phyloP scores from a whole-genome alignment of 1,140 invertebrate species.

The Rhagoletis pomonella region DNA sequence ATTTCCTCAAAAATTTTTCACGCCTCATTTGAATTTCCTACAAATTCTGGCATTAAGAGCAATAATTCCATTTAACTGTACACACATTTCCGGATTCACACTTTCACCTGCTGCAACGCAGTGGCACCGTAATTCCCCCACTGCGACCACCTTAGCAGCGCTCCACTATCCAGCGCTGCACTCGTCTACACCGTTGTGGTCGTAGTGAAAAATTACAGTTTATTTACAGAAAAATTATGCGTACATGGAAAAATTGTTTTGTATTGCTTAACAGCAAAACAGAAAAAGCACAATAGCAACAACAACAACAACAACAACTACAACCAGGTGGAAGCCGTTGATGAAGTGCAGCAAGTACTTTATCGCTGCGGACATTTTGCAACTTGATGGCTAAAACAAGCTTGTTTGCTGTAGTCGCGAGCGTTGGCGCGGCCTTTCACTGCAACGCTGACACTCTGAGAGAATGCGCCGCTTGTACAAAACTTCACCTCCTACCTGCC shows the following conservation, averaged over 20 bases:
- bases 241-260: conserved; percentile 43
- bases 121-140: no score
- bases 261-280: background rate
- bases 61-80: conserved; percentile 2
- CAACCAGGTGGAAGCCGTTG: background rate
- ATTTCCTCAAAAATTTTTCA: background rate
- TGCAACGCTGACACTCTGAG: background rate
- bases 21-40: conserved; percentile 3
- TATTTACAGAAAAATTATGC: conserved; percentile 37
- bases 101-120: conserved; percentile 15
- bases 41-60: conserved; percentile 12
- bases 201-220: conserved; percentile 38
- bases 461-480: background rate
- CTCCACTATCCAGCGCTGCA: background rate
- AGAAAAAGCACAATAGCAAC: no score
- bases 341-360: background rate
- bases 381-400: background rate
- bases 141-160: no score
- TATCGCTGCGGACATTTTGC: background rate
- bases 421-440: background rate
- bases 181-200: background rate
- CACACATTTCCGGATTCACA: conserved; percentile 24
- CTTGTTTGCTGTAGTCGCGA: background rate
- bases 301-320: background rate
- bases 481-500: background rate